Conservation (phyloP, 2,797 vertebrate genomes). For the Megalops cyprinoides region DNA sequence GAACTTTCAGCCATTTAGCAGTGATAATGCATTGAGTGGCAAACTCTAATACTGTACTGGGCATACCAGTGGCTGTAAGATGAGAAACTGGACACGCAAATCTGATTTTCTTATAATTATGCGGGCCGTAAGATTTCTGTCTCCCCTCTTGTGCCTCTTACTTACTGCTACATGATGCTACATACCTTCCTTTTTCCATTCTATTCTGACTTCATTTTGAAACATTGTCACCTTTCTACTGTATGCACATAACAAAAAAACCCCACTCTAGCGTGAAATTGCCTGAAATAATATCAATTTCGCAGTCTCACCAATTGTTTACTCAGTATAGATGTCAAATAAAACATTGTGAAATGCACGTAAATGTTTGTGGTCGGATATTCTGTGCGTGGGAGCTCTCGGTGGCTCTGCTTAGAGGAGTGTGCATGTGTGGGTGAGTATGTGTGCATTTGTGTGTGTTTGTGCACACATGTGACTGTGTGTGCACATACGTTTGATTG, state of each 20-base stretch:
- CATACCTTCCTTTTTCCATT: not conserved
- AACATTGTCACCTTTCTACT: not conserved
- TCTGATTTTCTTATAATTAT: not conserved
- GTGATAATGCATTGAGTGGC: not conserved
- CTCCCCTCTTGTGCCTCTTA: not conserved
- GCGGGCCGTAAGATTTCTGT: not conserved
- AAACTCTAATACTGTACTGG: not conserved
- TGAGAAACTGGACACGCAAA: too few species aligned
- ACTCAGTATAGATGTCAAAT: too few species aligned
- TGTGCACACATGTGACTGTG: too few species aligned
- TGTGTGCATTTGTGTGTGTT: too few species aligned
- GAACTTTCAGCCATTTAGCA: not conserved
- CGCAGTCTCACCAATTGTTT: too few species aligned
- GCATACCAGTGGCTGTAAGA: too few species aligned
- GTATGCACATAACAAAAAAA: not conserved
- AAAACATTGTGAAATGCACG: not conserved
- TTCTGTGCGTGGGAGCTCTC: too few species aligned
- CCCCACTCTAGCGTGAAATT: not conserved
- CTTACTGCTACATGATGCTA: not conserved
- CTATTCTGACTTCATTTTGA: not conserved
- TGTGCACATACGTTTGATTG: too few species aligned
- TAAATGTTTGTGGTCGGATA: too few species aligned
- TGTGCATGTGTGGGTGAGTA: too few species aligned
- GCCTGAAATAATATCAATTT: not conserved
- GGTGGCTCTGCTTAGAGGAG: too few species aligned